Evolutionary conservation across 2,888 invertebrate species (phyloP).

Genomic region (Melanostoma mellinum): DNA sequence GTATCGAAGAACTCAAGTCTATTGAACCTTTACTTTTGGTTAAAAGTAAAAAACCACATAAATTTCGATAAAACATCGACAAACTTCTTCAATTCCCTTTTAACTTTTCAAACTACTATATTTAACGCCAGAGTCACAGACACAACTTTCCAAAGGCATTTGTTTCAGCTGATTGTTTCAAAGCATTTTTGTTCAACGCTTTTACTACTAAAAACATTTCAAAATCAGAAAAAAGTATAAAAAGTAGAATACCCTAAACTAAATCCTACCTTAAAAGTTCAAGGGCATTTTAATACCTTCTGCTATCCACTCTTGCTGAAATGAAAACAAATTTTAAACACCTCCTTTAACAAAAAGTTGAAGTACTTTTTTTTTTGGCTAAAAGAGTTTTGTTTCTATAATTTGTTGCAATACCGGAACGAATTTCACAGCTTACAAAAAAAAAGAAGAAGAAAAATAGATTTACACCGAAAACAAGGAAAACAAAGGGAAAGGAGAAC

Average conservation of each 20-base stretch:
- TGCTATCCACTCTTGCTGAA: not conserved
- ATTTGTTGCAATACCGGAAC: constrained; percentile 52
- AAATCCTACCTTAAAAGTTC: constrained; percentile 15
- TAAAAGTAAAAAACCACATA: no score
- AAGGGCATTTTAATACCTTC: constrained; percentile 7
- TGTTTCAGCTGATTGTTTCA: no score
- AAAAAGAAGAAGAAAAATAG: constrained; percentile 15
- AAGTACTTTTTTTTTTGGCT: constrained; percentile 5
- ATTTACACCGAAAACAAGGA: constrained; percentile 31
- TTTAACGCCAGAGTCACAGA: no score
- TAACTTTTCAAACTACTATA: no score
- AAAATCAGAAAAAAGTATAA: not conserved
- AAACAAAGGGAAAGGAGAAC: constrained; percentile 22
- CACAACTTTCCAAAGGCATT: no score
- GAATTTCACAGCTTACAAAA: constrained; percentile 47
- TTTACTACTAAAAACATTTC: not conserved
- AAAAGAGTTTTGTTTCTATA: constrained; percentile 28
- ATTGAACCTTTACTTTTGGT: no score
- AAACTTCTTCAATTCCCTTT: no score
- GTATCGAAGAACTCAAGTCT: no score
- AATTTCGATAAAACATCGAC: no score
- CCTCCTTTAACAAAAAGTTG: not conserved
- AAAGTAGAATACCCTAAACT: constrained; percentile 3
- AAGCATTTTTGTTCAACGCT: no score
- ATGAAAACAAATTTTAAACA: not conserved